Conservation (phyloP, 2,888 invertebrate genomes). For the Periphyllus acericola region DNA sequence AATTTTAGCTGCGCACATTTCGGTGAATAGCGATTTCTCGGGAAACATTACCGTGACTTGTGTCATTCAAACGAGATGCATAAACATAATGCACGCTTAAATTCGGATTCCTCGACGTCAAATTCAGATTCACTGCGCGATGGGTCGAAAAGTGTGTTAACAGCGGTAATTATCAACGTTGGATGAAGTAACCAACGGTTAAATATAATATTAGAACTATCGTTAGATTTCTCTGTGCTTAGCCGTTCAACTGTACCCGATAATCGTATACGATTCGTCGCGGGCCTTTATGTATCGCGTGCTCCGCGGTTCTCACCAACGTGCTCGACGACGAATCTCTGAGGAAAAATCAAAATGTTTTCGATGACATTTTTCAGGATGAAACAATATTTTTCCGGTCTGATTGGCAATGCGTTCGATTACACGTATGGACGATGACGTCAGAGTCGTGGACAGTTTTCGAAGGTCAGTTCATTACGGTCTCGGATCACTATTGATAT, state of each 20-base stretch:
- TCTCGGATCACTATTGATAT: not conserved
- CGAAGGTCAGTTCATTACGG: conserved; percentile 6
- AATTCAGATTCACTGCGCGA: too few relatives aligned
- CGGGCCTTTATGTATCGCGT: too few relatives aligned
- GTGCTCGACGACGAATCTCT: not conserved
- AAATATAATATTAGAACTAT: too few relatives aligned
- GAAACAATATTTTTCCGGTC: not conserved
- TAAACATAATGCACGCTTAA: not conserved
- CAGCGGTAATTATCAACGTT: too few relatives aligned
- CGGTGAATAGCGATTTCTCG: conserved; percentile 34
- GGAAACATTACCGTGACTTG: conserved; percentile 22
- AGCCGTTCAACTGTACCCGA: not conserved
- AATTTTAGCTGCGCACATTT: conserved; percentile 4
- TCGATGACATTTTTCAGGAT: not conserved
- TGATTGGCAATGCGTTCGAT: not conserved
- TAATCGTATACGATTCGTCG: too few relatives aligned
- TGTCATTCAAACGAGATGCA: conserved; percentile 17
- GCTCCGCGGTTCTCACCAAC: not conserved
- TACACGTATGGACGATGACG: conserved; percentile 11
- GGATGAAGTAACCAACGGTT: too few relatives aligned
- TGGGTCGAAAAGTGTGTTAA: not conserved
- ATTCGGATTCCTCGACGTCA: not conserved
- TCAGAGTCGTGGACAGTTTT: not conserved
- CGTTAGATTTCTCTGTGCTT: not conserved
- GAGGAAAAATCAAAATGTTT: not conserved